Conservation (phyloP, 2,113 vertebrate species). For the Plectropomus leopardus region DNA sequence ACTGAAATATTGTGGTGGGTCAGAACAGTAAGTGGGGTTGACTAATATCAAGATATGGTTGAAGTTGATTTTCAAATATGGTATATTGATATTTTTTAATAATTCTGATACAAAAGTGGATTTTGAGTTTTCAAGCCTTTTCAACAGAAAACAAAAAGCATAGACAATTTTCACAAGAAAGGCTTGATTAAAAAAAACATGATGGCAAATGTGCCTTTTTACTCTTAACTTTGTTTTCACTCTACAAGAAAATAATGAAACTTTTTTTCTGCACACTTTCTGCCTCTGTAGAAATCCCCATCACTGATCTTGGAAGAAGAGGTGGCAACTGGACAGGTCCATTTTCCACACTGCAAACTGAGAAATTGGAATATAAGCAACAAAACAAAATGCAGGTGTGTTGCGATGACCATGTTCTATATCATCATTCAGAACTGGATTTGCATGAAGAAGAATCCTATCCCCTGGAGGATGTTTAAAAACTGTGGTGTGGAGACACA, state of each 20-base stretch:
- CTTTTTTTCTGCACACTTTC: not conserved
- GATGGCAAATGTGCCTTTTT: not conserved
- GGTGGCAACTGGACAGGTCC: not conserved
- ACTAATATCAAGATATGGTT: not conserved
- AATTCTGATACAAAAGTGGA: not conserved
- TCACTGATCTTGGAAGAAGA: not conserved
- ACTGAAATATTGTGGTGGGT: not conserved
- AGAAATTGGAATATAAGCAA: not conserved
- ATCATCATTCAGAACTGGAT: not conserved
- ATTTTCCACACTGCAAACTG: not conserved
- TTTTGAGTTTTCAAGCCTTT: not conserved
- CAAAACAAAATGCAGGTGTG: not conserved
- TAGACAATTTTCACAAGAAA: not conserved
- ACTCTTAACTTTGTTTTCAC: not conserved
- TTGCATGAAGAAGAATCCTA: not conserved
- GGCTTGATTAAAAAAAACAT: not conserved
- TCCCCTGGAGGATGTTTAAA: not conserved
- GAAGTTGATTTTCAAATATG: not conserved
- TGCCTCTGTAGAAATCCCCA: not conserved
- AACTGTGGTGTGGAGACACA: not conserved
- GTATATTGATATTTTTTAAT: not conserved
- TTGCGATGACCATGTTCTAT: not conserved
- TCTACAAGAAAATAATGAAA: not conserved
- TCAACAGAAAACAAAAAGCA: not conserved
- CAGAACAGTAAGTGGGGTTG: not conserved